Evolutionary conservation across 37 sponge, comb jelly and placozoan species (phyloP), one percentile per base, ranked within the genome.

Genomic region (Hormiphora californensis): DNA sequence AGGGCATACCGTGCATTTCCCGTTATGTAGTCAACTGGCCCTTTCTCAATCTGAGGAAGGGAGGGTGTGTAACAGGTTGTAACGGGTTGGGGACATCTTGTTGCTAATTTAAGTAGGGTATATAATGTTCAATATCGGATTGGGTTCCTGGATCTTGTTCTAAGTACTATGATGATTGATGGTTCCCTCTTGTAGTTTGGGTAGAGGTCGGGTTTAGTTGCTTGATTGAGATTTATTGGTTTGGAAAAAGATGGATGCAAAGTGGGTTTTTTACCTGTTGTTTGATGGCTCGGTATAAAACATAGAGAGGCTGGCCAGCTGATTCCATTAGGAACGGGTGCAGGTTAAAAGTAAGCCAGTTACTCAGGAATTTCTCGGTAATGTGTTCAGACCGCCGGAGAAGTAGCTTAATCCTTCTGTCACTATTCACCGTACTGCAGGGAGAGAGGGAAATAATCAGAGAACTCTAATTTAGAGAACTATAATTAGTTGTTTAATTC

Each of bases 251-350:
- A n/a, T n/a, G n/a, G n/a, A n/a, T n/a, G n/a, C n/a, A n/a, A n/a
- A n/a, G n/a, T n/a, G n/a, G n/a, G n/a, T n/a, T n/a, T n/a, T n/a
- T 22, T 41, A 73, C 81, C 81, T 73, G 81, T 41, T 73, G 81
- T 33, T 73, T 73, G 81, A 73, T 73, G 35, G 81, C 81, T 28
- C 81, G 12, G 81, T 73, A 73, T 30, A 73, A 28, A 23, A 73
- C 81, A 36, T 73, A 73, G 81, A 73, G 81, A 33, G 81, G 81
- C 25, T 73, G 81, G 19, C 81, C 81, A 3, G 81, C 81, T 4
- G 81, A 73, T 7, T 73, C 81, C 27, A 37, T 36, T n/a, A 73
- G 81, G 81, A 73, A 73, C 28, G 81, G 23, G 81, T 73, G 35
- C 4, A 73, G 44, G 46, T 73, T 73, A 46, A 73, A 73, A 2